Percentiles rank a stretch among this genome's conserved stretches.
phyloP scores from a whole-genome alignment of 1,140 invertebrate genomes.

The Stegodyphus dumicola region DNA sequence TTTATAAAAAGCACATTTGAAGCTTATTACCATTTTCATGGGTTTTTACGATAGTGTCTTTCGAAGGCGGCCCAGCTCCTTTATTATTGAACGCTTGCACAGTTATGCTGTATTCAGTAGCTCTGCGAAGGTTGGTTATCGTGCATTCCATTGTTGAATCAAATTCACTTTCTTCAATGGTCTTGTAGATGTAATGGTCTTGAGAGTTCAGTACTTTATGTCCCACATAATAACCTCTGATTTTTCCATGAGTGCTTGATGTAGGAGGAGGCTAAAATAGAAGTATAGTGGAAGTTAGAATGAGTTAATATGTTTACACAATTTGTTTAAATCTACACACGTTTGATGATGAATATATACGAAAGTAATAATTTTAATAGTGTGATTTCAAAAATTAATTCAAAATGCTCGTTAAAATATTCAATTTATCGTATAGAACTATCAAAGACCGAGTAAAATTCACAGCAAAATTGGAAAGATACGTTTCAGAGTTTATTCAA shows the following conservation, averaged over 20 bases:
- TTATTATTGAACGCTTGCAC: slow-evolving; percentile 68
- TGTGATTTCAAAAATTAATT: not conserved
- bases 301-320: not conserved
- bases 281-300: not conserved
- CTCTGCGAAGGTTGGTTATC: slow-evolving; percentile 64
- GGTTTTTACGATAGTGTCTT: slow-evolving; percentile 79
- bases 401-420: not conserved
- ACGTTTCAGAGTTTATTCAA: too few species aligned
- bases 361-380: not conserved
- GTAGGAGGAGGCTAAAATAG: slow-evolving; percentile 62
- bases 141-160: slow-evolving; percentile 55
- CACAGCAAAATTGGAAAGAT: too few species aligned
- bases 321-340: not conserved
- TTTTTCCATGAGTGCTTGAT: slow-evolving; percentile 70
- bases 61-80: slow-evolving; percentile 78
- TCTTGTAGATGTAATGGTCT: slow-evolving; percentile 67
- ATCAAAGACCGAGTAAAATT: too few species aligned
- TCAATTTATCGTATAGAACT: too few species aligned
- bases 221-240: slow-evolving; percentile 67
- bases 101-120: slow-evolving; percentile 66
- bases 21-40: slow-evolving; percentile 79
- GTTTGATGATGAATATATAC: not conserved
- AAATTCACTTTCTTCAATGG: slow-evolving; percentile 65
- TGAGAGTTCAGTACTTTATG: slow-evolving; percentile 65
- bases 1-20: not conserved